Evolutionary conservation across 2,888 invertebrate species (phyloP).

Genomic region (Cetonia aurata): DNA sequence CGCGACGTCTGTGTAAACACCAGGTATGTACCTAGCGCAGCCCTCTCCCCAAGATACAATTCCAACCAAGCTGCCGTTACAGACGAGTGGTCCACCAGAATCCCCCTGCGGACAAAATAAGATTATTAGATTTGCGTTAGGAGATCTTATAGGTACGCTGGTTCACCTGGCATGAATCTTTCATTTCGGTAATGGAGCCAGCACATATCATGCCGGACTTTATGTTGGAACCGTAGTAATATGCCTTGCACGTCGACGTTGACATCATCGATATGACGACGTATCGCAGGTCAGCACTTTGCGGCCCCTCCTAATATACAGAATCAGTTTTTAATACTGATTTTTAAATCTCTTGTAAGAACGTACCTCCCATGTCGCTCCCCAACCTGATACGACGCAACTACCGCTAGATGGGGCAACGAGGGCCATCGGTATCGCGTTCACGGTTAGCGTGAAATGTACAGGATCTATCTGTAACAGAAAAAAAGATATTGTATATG

Average conservation of each 20-base stretch:
- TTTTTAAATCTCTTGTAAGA: not conserved
- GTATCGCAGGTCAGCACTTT: conserved; percentile 22
- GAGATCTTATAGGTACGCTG: not conserved
- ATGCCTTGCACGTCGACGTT: conserved; percentile 28
- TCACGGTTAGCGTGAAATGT: conserved; percentile 31
- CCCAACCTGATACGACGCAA: conserved; percentile 50
- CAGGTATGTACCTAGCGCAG: conserved; percentile 51
- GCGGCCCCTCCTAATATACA: conserved; percentile 4
- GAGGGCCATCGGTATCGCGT: conserved; percentile 17
- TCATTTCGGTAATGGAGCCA: conserved; percentile 44
- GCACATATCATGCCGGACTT: conserved; percentile 49
- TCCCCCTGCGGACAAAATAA: conserved; percentile 49
- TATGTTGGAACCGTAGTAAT: conserved; percentile 29
- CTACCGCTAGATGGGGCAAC: conserved; percentile 20
- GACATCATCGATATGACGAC: conserved; percentile 38
- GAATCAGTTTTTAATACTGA: not conserved
- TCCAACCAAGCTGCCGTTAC: conserved; percentile 45
- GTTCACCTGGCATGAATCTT: conserved; percentile 49
- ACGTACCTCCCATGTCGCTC: conserved; percentile 32
- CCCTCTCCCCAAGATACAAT: conserved; percentile 56
- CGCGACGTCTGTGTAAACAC: conserved; percentile 54
- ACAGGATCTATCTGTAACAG: conserved; percentile 32
- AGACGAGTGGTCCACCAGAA: conserved; percentile 53
- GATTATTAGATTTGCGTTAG: no score
- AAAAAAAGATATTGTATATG: not conserved